Evolutionary conservation across 2,888 invertebrate species (phyloP).

Genomic region (Ophion obscuratus): DNA sequence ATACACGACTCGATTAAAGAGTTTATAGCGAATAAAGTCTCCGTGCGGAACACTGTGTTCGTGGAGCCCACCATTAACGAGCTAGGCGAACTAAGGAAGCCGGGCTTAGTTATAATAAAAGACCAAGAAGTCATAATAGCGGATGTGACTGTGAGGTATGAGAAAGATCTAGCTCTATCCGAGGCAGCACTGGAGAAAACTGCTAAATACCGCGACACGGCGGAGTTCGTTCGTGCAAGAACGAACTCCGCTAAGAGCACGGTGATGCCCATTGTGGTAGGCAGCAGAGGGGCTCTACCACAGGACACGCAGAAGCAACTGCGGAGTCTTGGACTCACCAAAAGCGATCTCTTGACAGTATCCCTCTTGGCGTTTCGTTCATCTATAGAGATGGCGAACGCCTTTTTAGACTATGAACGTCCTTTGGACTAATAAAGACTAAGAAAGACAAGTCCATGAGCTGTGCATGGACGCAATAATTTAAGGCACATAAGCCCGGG

Average conservation of each 20-base stretch:
- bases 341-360: slow-evolving; percentile 21
- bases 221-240: neutral
- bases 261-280: slow-evolving; percentile 77
- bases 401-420: slow-evolving; percentile 4
- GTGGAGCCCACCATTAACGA: slow-evolving; percentile 42
- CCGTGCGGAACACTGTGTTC: neutral
- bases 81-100: slow-evolving; percentile 71
- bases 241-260: slow-evolving; percentile 53
- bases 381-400: slow-evolving; percentile 30
- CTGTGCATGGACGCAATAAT: no score
- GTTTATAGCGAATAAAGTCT: slow-evolving; percentile 13
- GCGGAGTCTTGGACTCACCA: slow-evolving; percentile 66
- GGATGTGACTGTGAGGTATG: slow-evolving; percentile 75
- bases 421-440: no score
- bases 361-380: neutral
- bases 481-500: no score
- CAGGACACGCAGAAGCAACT: slow-evolving; percentile 71
- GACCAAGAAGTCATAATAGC: slow-evolving; percentile 72
- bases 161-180: slow-evolving; percentile 65
- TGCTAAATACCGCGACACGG: slow-evolving; percentile 69
- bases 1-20: slow-evolving; percentile 55
- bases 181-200: slow-evolving; percentile 71
- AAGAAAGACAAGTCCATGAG: no score
- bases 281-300: slow-evolving; percentile 78
- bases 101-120: slow-evolving; percentile 74